Evolutionary conservation across 2,888 invertebrate genomes (phyloP).

Genomic region (Gari tellinella): DNA sequence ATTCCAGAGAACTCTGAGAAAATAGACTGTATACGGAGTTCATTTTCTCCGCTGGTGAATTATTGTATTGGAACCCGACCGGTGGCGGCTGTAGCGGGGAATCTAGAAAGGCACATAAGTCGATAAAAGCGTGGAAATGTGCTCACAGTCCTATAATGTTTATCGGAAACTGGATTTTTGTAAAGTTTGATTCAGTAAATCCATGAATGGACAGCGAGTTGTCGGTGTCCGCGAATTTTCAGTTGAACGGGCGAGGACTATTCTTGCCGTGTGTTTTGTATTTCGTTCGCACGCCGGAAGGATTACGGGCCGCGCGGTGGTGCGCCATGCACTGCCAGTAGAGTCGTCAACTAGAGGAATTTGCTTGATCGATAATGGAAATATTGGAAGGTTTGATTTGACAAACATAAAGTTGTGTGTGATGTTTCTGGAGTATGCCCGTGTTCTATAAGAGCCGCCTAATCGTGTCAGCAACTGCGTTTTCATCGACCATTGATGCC

Average conservation of each 20-base stretch:
- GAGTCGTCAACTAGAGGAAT: neutral
- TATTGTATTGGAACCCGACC: constrained; percentile 26
- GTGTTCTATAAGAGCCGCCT: neutral
- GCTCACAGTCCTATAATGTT: constrained; percentile 5
- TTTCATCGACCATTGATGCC: neutral
- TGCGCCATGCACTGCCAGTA: no score
- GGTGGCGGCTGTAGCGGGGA: constrained; percentile 14
- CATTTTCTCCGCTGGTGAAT: constrained; percentile 14
- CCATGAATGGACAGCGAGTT: no score
- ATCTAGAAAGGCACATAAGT: constrained; percentile 5
- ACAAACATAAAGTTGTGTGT: constrained; percentile 2
- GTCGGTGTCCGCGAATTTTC: no score
- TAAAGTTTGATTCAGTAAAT: no score
- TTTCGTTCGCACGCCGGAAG: neutral
- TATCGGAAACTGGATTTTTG: no score
- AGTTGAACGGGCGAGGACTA: neutral
- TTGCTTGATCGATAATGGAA: constrained; percentile 10
- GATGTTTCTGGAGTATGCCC: neutral
- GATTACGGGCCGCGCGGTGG: no score
- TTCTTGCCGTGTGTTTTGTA: neutral
- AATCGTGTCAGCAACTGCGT: constrained; percentile 5
- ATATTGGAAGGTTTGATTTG: constrained; percentile 5
- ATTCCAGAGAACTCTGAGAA: constrained; percentile 15
- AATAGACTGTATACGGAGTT: constrained; percentile 37
- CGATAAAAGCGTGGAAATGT: constrained; percentile 2